Percentiles rank a stretch among this genome's conserved stretches.
Conservation (phyloP, 1,140 invertebrate species). For the Drosophila ambigua region DNA sequence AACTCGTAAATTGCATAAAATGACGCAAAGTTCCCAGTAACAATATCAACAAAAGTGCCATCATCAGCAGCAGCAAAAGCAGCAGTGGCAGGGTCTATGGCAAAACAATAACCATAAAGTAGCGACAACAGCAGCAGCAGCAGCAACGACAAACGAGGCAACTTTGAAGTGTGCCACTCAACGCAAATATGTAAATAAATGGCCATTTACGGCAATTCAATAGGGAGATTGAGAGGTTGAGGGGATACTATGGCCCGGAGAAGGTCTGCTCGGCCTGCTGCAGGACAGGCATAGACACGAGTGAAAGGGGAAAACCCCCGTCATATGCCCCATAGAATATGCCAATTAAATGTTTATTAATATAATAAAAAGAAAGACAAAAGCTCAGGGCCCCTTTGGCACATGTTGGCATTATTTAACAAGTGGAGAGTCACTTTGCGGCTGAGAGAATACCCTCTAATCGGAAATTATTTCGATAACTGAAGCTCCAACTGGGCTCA, state of each 20-base stretch:
- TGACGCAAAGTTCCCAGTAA: constrained; percentile 53
- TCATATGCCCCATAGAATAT: constrained; percentile 53
- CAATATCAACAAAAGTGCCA: constrained; percentile 24
- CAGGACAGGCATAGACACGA: too few species aligned
- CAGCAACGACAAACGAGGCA: constrained; percentile 14
- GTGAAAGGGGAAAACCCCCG: constrained; percentile 2
- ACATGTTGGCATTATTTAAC: constrained; percentile 64
- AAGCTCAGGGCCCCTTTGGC: constrained; percentile 7
- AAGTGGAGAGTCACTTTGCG: neutral
- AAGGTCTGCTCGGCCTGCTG: too few species aligned
- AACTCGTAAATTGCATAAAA: constrained; percentile 76
- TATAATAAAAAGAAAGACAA: constrained; percentile 64
- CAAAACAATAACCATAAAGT: constrained; percentile 72
- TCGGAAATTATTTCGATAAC: too few species aligned
- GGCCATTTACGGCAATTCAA: constrained; percentile 74
- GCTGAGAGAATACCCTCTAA: too few species aligned
- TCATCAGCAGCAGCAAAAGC: constrained; percentile 18
- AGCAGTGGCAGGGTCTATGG: constrained; percentile 26
- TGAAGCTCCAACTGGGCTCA: too few species aligned
- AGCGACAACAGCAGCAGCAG: constrained; percentile 33
- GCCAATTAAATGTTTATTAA: constrained; percentile 70
- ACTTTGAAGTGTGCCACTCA: constrained; percentile 69
- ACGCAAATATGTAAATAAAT: constrained; percentile 78
- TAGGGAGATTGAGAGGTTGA: neutral
- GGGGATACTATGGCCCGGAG: neutral